A percentile compares a stretch with the other conserved stretches of the same genome.
These are phyloP conservation scores for Luffia ferchaultella DNA, from an alignment of 2,888 invertebrate genomes.

Conservation along the genomic window DNA sequence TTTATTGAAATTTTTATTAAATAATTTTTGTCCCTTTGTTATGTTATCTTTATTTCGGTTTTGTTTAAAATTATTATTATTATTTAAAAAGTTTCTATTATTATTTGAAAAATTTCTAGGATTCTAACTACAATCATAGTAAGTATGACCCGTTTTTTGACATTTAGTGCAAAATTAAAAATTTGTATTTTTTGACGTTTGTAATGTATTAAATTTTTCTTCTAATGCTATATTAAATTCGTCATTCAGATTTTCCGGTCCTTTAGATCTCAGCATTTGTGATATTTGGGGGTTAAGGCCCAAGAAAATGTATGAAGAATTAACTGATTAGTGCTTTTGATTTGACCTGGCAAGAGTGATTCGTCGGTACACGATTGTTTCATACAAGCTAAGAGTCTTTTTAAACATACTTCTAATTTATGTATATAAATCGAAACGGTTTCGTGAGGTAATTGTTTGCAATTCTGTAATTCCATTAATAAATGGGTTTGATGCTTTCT, in stretches of 20 bases:
- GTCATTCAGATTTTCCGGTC: constrained; percentile 1
- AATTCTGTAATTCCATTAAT: constrained; percentile 1
- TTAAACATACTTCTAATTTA: constrained; percentile 2
- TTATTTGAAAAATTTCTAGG: neutral
- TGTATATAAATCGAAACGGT: neutral
- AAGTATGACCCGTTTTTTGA: neutral
- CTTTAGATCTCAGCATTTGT: constrained; percentile 1
- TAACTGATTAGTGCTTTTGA: constrained; percentile 1
- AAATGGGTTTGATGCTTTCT: constrained; percentile 1
- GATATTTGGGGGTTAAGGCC: constrained; percentile 1
- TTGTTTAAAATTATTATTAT: neutral
- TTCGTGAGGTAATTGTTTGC: constrained; percentile 1
- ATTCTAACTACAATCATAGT: neutral
- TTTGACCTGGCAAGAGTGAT: neutral
- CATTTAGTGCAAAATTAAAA: neutral
- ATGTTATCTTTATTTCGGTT: neutral
- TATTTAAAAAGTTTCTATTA: neutral
- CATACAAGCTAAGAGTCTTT: neutral
- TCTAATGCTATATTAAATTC: constrained; percentile 4
- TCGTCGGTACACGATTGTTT: neutral
- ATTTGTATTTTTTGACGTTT: neutral
- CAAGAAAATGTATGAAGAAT: constrained; percentile 2
- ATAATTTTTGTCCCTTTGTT: neutral
- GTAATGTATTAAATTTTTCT: neutral
- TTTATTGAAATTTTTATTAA: neutral